These are phyloP conservation scores for Sipha maydis DNA, from an alignment of 2,888 invertebrate genomes.

Conservation along the genomic window DNA sequence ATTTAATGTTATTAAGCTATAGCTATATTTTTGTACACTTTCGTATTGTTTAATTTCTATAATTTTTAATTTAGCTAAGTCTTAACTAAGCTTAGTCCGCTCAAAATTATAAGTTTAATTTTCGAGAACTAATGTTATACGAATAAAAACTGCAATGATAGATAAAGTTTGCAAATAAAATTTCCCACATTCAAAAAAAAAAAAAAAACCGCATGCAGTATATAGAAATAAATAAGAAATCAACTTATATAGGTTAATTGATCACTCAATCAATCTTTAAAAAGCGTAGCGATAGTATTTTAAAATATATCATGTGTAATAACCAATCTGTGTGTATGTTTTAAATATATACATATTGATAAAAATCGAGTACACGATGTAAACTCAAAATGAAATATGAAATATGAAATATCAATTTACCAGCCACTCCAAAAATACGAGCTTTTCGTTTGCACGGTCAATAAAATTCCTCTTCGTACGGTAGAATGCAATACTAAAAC, in stretches of 20 bases:
- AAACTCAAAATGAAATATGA: conserved; percentile 36
- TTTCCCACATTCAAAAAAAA: too few relatives aligned
- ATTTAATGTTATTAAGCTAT: too few relatives aligned
- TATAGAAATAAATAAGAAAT: too few relatives aligned
- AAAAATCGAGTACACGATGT: not conserved
- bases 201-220: too few relatives aligned
- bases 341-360: not conserved
- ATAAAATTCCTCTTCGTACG: conserved; percentile 45
- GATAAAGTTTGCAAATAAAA: too few relatives aligned
- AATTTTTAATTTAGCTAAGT: too few relatives aligned
- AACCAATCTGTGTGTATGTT: not conserved
- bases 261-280: not conserved
- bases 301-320: not conserved
- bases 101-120: too few relatives aligned
- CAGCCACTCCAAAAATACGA: conserved; percentile 35
- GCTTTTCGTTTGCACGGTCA: conserved; percentile 52
- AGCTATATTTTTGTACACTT: too few relatives aligned
- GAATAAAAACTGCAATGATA: too few relatives aligned
- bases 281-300: not conserved
- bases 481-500: conserved; percentile 37
- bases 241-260: not conserved
- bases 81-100: too few relatives aligned
- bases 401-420: conserved; percentile 55
- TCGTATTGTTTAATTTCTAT: too few relatives aligned
- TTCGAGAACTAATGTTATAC: too few relatives aligned